A percentile compares a stretch with the other conserved stretches of the same genome.
Conservation (phyloP, 1,140 invertebrate species). For the Drosophila nigromelanica region DNA sequence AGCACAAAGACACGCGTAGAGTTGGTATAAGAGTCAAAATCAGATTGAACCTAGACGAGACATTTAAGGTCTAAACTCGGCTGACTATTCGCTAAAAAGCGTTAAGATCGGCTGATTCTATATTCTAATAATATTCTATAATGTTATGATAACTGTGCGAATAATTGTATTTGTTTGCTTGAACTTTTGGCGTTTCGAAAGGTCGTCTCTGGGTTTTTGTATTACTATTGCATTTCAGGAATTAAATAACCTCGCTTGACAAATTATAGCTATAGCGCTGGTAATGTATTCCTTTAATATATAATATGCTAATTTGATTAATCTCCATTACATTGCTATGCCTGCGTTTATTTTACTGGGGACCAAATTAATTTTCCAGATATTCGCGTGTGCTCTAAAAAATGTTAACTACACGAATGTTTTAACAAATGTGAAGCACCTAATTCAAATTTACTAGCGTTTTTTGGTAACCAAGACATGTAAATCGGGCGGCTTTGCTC, state of each 20-base stretch:
- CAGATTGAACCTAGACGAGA: no score
- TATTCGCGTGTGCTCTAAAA: slow-evolving; percentile 58
- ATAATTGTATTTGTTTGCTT: no score
- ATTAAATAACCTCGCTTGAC: slow-evolving; percentile 38
- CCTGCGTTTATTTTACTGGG: slow-evolving; percentile 32
- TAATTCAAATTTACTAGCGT: slow-evolving; percentile 3
- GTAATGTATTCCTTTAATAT: slow-evolving; percentile 75
- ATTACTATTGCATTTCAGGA: not conserved
- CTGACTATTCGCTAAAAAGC: no score
- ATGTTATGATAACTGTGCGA: no score
- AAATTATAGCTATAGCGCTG: slow-evolving; percentile 67
- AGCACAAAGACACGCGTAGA: no score
- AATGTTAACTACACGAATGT: slow-evolving; percentile 46
- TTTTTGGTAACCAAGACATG: slow-evolving; percentile 12
- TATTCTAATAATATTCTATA: no score
- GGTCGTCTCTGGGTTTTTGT: no score
- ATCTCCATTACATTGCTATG: slow-evolving; percentile 62
- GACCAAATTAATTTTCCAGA: slow-evolving; percentile 65
- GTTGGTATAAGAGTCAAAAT: no score
- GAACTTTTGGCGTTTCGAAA: no score
- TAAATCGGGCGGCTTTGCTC: slow-evolving; percentile 21
- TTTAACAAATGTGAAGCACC: slow-evolving; percentile 38
- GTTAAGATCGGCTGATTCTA: no score
- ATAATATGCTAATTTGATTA: slow-evolving; percentile 82
- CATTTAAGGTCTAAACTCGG: no score